Base-by-base conservation (phyloP, 2,797 vertebrate species). In the Melanotaenia maccullochi region DNA sequence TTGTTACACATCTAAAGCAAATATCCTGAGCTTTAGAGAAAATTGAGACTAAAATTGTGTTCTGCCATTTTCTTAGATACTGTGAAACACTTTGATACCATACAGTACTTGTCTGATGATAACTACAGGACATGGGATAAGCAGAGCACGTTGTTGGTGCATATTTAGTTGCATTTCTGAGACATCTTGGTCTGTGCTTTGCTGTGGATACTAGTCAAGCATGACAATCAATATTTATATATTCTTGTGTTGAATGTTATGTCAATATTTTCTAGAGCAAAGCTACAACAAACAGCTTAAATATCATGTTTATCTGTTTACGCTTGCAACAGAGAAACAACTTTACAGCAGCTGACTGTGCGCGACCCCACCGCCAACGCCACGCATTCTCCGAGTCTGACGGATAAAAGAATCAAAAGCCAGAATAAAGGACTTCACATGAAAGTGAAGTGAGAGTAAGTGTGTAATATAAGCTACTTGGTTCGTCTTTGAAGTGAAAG, bases 381-480 rank as follows among this genome's bases (percentile, higher is more conserved):
- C 60, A 63, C 74, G 73, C 6, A 3, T 72, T 71, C 30, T 57
- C 61, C 0, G 44, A 73, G 58, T 36, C 77, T 51, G 61, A 68
- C 72, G 84, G 82, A 85, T 60, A 61, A 60, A 70, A 71, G 58
- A 68, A 69, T 51, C 6, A 32, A 35, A 35, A 78, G 12, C 68
- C 73, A 58, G 54, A 71, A 65, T 61, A 22, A 14, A 81, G 22
- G 58, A 76, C 52, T 83, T 75, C 59, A 78, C 67, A 77, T 88
- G 58, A 87, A 87, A 86, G 84, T 52, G 40, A 42, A 42, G 8
- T 33, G 14, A 58, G 61, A 44, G 71, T 66, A 20, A 64, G 76
- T 52, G 65, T 68, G 72, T 68, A 77, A 84, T 71, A 76, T 86
- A 89, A 90, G 85, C 89, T 78, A 42, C 84, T 89, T 47, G 2